Evolutionary conservation across 2,797 vertebrate genomes (phyloP).

Genomic region (Microcaecilia unicolor): DNA sequence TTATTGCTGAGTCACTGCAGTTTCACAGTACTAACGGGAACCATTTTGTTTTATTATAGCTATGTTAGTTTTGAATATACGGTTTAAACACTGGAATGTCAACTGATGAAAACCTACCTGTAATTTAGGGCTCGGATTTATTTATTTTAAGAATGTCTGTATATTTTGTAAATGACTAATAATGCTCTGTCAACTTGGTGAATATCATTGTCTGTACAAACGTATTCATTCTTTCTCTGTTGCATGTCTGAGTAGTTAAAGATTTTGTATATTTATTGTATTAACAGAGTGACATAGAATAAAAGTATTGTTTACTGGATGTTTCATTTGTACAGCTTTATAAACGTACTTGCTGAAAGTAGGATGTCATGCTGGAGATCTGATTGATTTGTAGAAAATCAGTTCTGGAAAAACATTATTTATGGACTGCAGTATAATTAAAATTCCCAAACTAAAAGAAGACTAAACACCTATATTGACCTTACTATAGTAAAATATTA

Average conservation of each 20-base stretch:
- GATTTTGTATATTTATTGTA: slow-evolving; percentile 98
- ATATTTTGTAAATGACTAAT: slow-evolving; percentile 78
- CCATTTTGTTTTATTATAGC: slow-evolving; percentile 20
- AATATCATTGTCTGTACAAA: slow-evolving; percentile 66
- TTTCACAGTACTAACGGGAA: slow-evolving; percentile 1
- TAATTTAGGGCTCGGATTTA: slow-evolving; percentile 56
- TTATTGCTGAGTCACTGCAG: slow-evolving; percentile 1
- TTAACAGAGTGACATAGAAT: slow-evolving; percentile 73
- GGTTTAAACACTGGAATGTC: slow-evolving; percentile 68
- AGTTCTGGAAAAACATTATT: slow-evolving; percentile 20
- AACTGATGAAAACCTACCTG: slow-evolving; percentile 44
- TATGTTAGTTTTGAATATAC: slow-evolving; percentile 30
- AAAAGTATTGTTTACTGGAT: slow-evolving; percentile 56
- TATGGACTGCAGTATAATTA: slow-evolving; percentile 26
- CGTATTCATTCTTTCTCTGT: slow-evolving; percentile 61
- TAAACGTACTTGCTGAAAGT: slow-evolving; percentile 13
- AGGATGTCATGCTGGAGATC: slow-evolving; percentile 9
- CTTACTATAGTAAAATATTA: background rate
- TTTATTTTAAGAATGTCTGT: slow-evolving; percentile 68
- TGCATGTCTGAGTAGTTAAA: slow-evolving; percentile 80
- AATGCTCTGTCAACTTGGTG: slow-evolving; percentile 51
- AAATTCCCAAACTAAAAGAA: slow-evolving; percentile 24
- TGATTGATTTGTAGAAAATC: slow-evolving; percentile 19
- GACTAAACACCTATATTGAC: slow-evolving; percentile 11
- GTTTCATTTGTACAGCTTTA: slow-evolving; percentile 43